Percentiles rank a stretch among this genome's conserved stretches.
Evolutionary conservation across 1,140 invertebrate genomes (phyloP).

Genomic region (Pogonomyrmex barbatus): DNA sequence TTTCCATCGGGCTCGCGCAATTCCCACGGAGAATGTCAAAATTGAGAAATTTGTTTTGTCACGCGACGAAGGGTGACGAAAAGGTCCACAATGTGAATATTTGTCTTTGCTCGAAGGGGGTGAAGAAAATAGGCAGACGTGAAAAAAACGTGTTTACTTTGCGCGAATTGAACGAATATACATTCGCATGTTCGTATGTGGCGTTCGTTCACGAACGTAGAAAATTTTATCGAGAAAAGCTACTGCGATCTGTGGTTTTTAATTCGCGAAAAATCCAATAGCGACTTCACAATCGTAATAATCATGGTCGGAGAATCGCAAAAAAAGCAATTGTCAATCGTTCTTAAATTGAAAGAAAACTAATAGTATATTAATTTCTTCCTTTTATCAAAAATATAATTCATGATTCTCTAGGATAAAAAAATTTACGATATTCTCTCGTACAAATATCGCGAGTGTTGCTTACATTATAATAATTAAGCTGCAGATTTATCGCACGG

Average conservation of each 20-base stretch:
- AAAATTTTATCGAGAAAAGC: conserved; percentile 9
- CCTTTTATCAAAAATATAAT: background rate
- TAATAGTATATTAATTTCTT: conserved; percentile 9
- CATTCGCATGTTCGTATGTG: conserved; percentile 59
- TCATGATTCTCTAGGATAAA: background rate
- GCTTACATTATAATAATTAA: conserved; percentile 15
- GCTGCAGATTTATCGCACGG: background rate
- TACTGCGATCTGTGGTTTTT: background rate
- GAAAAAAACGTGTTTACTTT: conserved; percentile 60
- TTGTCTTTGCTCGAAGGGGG: conserved; percentile 15
- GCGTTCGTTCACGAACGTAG: background rate
- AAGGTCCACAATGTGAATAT: conserved; percentile 37
- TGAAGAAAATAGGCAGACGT: conserved; percentile 22
- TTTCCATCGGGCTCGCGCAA: conserved; percentile 6
- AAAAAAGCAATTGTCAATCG: background rate
- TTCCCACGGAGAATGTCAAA: conserved; percentile 25
- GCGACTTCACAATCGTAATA: background rate
- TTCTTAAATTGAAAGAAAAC: conserved; percentile 7
- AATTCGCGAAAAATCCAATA: background rate
- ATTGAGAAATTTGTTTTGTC: conserved; percentile 64
- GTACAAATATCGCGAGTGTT: background rate
- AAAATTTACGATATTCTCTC: background rate
- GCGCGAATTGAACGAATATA: conserved; percentile 33
- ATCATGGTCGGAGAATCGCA: too few species aligned
- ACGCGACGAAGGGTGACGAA: conserved; percentile 22